phyloP scores from a whole-genome alignment of 2,797 vertebrate species.

The Sebastes trivittatus region DNA sequence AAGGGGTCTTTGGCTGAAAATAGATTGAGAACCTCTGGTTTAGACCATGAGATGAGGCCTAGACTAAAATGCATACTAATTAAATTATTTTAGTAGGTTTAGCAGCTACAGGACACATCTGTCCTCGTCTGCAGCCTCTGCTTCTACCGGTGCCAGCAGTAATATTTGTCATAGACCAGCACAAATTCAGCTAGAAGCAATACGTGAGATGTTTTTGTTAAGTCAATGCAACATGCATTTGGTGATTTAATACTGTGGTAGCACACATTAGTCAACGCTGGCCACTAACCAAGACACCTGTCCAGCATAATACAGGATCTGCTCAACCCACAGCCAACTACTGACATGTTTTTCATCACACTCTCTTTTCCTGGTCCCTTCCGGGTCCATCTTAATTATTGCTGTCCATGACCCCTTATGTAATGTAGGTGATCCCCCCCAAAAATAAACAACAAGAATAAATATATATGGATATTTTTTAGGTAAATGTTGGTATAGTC shows the following conservation, averaged over 20 bases:
- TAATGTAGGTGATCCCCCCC: background rate
- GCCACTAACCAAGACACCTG: background rate
- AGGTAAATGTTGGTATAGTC: background rate
- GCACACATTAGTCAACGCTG: background rate
- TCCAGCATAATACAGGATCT: background rate
- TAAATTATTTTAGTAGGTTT: slow-evolving; percentile 19
- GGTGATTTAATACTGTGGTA: background rate
- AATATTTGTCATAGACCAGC: slow-evolving; percentile 29
- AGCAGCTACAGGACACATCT: slow-evolving; percentile 27
- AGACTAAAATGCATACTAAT: slow-evolving; percentile 28
- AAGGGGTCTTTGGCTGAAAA: too few species aligned
- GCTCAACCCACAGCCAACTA: background rate
- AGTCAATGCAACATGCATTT: background rate
- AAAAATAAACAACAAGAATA: background rate
- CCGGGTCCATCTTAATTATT: background rate
- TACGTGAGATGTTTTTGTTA: background rate
- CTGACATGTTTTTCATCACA: background rate
- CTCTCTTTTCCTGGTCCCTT: background rate
- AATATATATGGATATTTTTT: background rate
- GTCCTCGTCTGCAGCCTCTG: slow-evolving; percentile 24
- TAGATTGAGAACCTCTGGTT: background rate
- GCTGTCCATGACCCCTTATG: background rate
- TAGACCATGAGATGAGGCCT: background rate
- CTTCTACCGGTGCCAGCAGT: slow-evolving; percentile 2
- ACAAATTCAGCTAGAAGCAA: slow-evolving; percentile 19